Evolutionary conservation across 2,888 invertebrate species (phyloP).

Genomic region (Nebria brevicollis): DNA sequence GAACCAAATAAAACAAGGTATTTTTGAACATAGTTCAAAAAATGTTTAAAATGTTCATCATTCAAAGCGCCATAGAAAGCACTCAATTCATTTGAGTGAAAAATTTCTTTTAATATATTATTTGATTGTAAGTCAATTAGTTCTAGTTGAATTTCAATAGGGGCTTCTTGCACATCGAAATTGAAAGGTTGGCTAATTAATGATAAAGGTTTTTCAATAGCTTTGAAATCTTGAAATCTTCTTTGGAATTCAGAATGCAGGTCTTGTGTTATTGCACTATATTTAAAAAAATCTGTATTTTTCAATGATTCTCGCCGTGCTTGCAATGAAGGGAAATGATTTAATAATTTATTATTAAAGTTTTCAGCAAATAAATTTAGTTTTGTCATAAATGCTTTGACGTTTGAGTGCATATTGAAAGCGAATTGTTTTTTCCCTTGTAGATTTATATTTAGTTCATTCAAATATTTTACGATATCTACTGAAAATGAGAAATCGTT

Average conservation of each 20-base stretch:
- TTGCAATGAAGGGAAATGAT: slow-evolving; percentile 43
- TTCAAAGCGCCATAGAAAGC: slow-evolving; percentile 37
- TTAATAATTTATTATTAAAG: slow-evolving; percentile 37
- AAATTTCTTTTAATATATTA: slow-evolving; percentile 41
- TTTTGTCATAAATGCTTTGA: slow-evolving; percentile 41
- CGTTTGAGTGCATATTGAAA: slow-evolving; percentile 34
- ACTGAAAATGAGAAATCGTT: slow-evolving; percentile 42
- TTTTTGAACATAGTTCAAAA: slow-evolving; percentile 41
- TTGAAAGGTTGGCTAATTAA: too few species aligned
- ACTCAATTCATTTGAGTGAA: slow-evolving; percentile 41
- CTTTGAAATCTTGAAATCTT: slow-evolving; percentile 25
- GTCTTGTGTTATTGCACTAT: slow-evolving; percentile 31
- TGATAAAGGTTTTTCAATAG: slow-evolving; percentile 7
- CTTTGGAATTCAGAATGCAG: slow-evolving; percentile 42
- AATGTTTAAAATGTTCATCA: slow-evolving; percentile 30
- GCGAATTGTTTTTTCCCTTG: slow-evolving; percentile 42
- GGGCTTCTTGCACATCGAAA: too few species aligned
- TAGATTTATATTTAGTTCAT: slow-evolving; percentile 33
- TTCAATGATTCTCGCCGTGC: slow-evolving; percentile 27
- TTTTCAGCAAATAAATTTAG: slow-evolving; percentile 44
- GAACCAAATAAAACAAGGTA: slow-evolving; percentile 33
- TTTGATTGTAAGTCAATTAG: slow-evolving; percentile 7
- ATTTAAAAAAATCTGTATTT: slow-evolving; percentile 42
- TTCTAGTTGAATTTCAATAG: too few species aligned
- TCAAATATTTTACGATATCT: slow-evolving; percentile 40